A percentile compares a stretch with the other conserved stretches of the same genome.
These are phyloP conservation scores for Argopecten irradians DNA, from an alignment of 1,140 invertebrate species.

Conservation along the genomic window DNA sequence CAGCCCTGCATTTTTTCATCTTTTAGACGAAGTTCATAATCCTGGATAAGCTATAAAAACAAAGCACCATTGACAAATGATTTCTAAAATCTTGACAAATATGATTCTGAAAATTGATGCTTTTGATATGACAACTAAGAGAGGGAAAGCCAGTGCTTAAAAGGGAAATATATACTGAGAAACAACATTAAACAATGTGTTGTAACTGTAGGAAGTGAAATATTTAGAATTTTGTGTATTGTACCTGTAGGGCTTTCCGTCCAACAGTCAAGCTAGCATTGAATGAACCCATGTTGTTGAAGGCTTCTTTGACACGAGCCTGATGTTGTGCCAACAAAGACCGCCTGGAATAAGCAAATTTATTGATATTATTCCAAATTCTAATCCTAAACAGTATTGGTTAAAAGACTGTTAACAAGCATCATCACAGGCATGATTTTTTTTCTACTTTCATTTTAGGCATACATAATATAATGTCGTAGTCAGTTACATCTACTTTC, in stretches of 20 bases:
- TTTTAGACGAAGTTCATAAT: slow-evolving; percentile 69
- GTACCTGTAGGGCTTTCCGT: slow-evolving; percentile 70
- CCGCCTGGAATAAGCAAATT: slow-evolving; percentile 56
- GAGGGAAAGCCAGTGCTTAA: too few relatives aligned
- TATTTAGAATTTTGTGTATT: neutral
- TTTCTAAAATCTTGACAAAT: neutral
- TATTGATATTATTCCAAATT: neutral
- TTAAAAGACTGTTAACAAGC: neutral
- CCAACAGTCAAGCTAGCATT: slow-evolving; percentile 71
- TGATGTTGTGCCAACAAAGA: slow-evolving; percentile 74
- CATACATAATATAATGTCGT: neutral
- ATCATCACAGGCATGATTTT: slow-evolving; percentile 8
- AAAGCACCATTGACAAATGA: neutral
- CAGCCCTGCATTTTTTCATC: slow-evolving; percentile 69
- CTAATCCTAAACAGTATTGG: neutral
- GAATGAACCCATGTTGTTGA: slow-evolving; percentile 64
- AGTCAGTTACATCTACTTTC: neutral
- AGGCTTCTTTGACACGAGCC: slow-evolving; percentile 67
- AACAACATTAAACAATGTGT: neutral
- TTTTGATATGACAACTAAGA: too few relatives aligned
- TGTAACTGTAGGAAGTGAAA: neutral
- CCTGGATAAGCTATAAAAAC: slow-evolving; percentile 68
- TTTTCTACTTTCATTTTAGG: neutral
- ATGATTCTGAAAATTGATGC: neutral
- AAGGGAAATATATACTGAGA: too few relatives aligned